Evolutionary conservation across 2,888 invertebrate species (phyloP).

Genomic region (Trichopoda pennipes): DNA sequence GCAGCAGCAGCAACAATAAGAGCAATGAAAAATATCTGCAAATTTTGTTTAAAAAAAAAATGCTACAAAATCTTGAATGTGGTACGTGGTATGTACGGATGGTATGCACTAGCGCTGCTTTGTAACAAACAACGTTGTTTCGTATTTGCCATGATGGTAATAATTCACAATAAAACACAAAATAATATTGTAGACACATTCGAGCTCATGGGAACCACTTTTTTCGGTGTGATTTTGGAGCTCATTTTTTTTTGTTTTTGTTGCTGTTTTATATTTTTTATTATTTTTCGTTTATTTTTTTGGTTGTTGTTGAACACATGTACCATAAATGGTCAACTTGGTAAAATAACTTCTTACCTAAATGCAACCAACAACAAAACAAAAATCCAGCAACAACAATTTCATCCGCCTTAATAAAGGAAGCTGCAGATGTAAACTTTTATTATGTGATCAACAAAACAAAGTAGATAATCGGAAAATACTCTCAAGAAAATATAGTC

Average conservation of each 20-base stretch:
- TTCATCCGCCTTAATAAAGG: constrained; percentile 53
- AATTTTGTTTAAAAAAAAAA: constrained; percentile 48
- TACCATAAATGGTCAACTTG: constrained; percentile 62
- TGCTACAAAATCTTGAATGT: constrained; percentile 48
- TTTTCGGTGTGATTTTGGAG: constrained; percentile 39
- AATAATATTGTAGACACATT: constrained; percentile 77
- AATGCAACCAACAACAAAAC: constrained; percentile 21
- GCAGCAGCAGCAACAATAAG: constrained; percentile 6
- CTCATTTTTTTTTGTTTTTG: not conserved
- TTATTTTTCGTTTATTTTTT: no score
- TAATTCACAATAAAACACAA: constrained; percentile 75
- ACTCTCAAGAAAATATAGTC: constrained; percentile 18
- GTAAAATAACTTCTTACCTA: constrained; percentile 32
- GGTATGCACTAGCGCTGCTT: constrained; percentile 28
- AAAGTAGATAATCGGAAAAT: constrained; percentile 20
- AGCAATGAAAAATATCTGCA: constrained; percentile 17
- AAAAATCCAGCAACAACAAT: constrained; percentile 31
- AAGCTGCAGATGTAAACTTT: constrained; percentile 59
- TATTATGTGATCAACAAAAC: constrained; percentile 57
- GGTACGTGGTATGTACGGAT: constrained; percentile 47
- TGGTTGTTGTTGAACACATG: constrained; percentile 48
- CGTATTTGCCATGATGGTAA: constrained; percentile 78
- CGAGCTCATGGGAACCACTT: constrained; percentile 79
- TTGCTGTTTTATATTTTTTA: constrained; percentile 2
- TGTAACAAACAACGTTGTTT: constrained; percentile 76